These are phyloP conservation scores for Eutrigla gurnardus DNA, from an alignment of 2,797 vertebrate genomes.

Conservation along the genomic window DNA sequence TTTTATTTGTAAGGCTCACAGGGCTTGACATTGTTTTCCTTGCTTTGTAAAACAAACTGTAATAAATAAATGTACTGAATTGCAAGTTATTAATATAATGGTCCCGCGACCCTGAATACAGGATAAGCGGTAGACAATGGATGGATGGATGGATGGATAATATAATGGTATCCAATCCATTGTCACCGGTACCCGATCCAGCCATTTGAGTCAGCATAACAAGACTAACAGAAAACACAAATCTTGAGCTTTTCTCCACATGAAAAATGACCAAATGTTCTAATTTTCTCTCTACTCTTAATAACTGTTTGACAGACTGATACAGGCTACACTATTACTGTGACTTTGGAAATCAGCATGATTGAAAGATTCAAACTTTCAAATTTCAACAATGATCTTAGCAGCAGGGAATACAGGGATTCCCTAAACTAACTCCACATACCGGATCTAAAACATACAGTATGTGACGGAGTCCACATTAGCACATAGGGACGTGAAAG, in stretches of 20 bases:
- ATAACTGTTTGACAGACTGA: neutral
- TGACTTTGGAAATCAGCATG: neutral
- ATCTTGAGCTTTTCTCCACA: neutral
- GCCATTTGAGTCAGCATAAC: too few relatives aligned
- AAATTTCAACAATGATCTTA: conserved; percentile 20
- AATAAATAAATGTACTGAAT: too few relatives aligned
- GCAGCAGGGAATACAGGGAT: conserved; percentile 26
- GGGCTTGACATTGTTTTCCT: too few relatives aligned
- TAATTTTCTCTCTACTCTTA: neutral
- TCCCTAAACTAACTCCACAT: conserved; percentile 32
- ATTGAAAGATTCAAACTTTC: conserved; percentile 13
- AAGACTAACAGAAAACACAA: conserved; percentile 1
- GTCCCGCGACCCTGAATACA: too few relatives aligned
- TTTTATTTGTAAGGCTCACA: too few relatives aligned
- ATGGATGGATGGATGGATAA: too few relatives aligned
- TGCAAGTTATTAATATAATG: too few relatives aligned
- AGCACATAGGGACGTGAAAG: conserved; percentile 48
- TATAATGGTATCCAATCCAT: too few relatives aligned
- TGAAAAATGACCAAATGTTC: neutral
- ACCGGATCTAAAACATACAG: conserved; percentile 47
- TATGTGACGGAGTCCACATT: conserved; percentile 46
- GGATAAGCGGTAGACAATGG: too few relatives aligned
- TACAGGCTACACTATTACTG: neutral
- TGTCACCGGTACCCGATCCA: too few relatives aligned
- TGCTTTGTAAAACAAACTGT: too few relatives aligned